Percentiles rank a stretch among this genome's conserved stretches.
phyloP scores from a whole-genome alignment of 2,797 vertebrate species.

The Pempheris klunzingeri region DNA sequence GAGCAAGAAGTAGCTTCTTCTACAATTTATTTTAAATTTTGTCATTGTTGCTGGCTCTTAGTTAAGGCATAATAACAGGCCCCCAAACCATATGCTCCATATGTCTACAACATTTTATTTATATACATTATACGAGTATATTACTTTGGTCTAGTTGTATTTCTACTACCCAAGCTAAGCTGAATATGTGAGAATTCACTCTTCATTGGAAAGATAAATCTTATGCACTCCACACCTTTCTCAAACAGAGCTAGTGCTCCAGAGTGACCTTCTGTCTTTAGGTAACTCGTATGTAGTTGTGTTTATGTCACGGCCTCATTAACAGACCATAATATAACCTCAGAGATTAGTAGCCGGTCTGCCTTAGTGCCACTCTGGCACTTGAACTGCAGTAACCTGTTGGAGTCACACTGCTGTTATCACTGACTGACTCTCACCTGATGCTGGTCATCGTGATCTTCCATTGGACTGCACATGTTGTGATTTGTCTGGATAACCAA shows the following conservation, averaged over 20 bases:
- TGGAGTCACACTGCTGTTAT: constrained; percentile 38
- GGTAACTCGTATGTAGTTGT: constrained; percentile 9
- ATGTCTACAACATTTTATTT: neutral
- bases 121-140: neutral
- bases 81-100: neutral
- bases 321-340: constrained; percentile 45
- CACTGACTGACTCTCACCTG: constrained; percentile 38
- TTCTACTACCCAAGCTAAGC: neutral
- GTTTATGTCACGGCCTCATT: constrained; percentile 17
- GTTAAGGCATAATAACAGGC: neutral
- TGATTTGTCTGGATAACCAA: constrained; percentile 10
- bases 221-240: neutral
- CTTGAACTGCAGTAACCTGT: constrained; percentile 70
- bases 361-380: constrained; percentile 38
- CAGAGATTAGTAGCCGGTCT: constrained; percentile 28
- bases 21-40: neutral
- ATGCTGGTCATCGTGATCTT: neutral
- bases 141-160: neutral
- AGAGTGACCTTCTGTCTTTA: constrained; percentile 47
- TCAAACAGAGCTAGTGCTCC: neutral
- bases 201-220: neutral
- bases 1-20: neutral
- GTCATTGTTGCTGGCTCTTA: too few species aligned
- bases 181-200: neutral
- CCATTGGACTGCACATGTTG: constrained; percentile 10